Evolutionary conservation across 2,113 vertebrate genomes (phyloP), one percentile per base, ranked within the genome.

Genomic region (Tyrannus savana): DNA sequence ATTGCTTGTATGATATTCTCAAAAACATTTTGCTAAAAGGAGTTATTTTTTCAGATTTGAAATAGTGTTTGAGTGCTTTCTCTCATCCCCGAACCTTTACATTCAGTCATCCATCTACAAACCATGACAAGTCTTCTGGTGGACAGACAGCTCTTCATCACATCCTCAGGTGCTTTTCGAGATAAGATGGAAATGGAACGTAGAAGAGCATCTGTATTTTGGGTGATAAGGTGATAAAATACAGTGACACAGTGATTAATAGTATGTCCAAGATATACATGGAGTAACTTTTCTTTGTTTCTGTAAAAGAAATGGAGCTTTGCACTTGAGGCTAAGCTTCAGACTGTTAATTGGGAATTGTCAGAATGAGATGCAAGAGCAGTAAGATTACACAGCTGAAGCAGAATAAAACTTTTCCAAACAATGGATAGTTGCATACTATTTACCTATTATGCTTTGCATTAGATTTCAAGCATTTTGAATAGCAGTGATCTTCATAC

Each of bases 241-340:
- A 78, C 28, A 53, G 7, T 24, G 7, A 92, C 67, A 94, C 24
- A 44, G n/a, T 93, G 67, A 95, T 97, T 97, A 95, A 96, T 60
- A 77, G 77, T 39, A 56, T 72, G 55, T 60, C 64, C 2, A 14
- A 46, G 58, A 31, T 87, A 55, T 33, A 42, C 3, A 5, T 18
- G 21, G 42, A 89, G 31, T 59, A 35, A 8, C 69, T 76, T 42
- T 42, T 33, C 13, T 90, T 95, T 91, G 16, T 47, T 82, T 42
- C 75, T 94, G 93, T 92, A 59, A 89, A 94, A 90, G 33, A 94
- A 74, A 44, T 80, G 7, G 15, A 89, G n/a, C 42, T 66, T 87
- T 96, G 35, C 35, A 88, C 33, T 77, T 27, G 25, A 84, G 39
- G 56, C 42, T 59, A 60, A 68, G 21, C 84, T 94, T 94, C 2